phyloP scores from a whole-genome alignment of 2,113 vertebrate species.

The Oryzias celebensis region DNA sequence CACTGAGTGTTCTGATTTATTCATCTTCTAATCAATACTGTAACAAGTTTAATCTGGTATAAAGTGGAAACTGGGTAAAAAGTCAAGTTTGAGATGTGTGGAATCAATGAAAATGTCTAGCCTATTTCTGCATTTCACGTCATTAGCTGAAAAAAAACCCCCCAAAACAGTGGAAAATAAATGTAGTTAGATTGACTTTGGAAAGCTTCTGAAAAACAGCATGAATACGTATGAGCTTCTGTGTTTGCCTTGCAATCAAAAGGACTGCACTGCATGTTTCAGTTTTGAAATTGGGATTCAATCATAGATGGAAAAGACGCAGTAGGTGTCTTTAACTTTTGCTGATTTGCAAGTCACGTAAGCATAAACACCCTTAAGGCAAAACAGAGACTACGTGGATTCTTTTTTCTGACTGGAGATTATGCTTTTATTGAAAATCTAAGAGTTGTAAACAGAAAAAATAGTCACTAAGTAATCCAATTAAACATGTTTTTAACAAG shows the following conservation, averaged over 20 bases:
- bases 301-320: slow-evolving; percentile 33
- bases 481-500: slow-evolving; percentile 11
- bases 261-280: slow-evolving; percentile 16
- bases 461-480: slow-evolving; percentile 14
- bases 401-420: slow-evolving; percentile 26
- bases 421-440: slow-evolving; percentile 7
- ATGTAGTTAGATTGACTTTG: slow-evolving; percentile 36
- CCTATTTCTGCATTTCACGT: slow-evolving; percentile 1
- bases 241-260: slow-evolving; percentile 45
- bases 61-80: slow-evolving; percentile 27
- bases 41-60: neutral
- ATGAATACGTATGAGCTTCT: slow-evolving; percentile 37
- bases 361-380: slow-evolving; percentile 41
- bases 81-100: slow-evolving; percentile 30
- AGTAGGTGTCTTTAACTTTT: slow-evolving; percentile 40
- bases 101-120: slow-evolving; percentile 3
- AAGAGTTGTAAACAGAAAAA: slow-evolving; percentile 19
- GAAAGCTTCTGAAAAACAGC: slow-evolving; percentile 27
- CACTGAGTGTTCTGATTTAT: slow-evolving; percentile 4
- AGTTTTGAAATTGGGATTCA: slow-evolving; percentile 41
- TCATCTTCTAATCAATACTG: slow-evolving; percentile 1
- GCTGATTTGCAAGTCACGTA: slow-evolving; percentile 31
- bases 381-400: slow-evolving; percentile 38
- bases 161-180: slow-evolving; percentile 1
- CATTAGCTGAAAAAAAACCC: slow-evolving; percentile 28